A percentile compares a stretch with the other conserved stretches of the same genome.
These are phyloP conservation scores for Orthochromis malagaraziensis DNA, from an alignment of 2,113 vertebrate genomes.

Conservation along the genomic window DNA sequence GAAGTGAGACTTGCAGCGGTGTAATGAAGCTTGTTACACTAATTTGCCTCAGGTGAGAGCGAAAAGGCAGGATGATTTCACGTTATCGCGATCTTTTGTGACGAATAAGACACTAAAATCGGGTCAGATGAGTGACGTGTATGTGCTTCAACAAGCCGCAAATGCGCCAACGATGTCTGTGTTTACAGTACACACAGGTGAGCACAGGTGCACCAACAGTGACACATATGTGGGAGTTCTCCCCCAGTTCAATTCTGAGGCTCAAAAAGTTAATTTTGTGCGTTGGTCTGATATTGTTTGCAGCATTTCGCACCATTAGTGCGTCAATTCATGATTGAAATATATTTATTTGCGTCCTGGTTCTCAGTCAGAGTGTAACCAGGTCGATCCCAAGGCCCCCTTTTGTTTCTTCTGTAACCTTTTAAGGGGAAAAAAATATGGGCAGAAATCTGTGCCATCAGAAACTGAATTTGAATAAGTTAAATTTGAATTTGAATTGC, in stretches of 20 bases:
- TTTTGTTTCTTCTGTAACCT: not conserved
- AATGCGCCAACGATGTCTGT: not conserved
- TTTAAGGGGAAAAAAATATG: not conserved
- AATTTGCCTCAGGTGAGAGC: not conserved
- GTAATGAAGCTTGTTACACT: not conserved
- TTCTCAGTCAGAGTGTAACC: not conserved
- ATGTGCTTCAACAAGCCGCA: not conserved
- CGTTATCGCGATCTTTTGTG: not conserved
- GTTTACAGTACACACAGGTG: constrained; percentile 11
- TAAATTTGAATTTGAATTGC: too few relatives aligned
- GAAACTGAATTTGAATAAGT: too few relatives aligned
- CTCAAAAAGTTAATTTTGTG: not conserved
- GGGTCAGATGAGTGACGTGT: not conserved
- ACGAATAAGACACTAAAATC: not conserved
- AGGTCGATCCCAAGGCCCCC: not conserved
- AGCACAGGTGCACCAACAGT: not conserved
- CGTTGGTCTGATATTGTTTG: not conserved
- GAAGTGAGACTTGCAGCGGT: not conserved
- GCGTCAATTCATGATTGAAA: not conserved
- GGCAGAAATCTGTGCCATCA: too few relatives aligned
- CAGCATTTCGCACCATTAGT: not conserved
- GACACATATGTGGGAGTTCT: not conserved
- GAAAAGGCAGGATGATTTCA: not conserved
- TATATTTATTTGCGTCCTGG: not conserved
- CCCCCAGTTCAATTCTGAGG: not conserved